phyloP scores from a whole-genome alignment of 1,140 invertebrate species.

The Trinorchestia longiramus region DNA sequence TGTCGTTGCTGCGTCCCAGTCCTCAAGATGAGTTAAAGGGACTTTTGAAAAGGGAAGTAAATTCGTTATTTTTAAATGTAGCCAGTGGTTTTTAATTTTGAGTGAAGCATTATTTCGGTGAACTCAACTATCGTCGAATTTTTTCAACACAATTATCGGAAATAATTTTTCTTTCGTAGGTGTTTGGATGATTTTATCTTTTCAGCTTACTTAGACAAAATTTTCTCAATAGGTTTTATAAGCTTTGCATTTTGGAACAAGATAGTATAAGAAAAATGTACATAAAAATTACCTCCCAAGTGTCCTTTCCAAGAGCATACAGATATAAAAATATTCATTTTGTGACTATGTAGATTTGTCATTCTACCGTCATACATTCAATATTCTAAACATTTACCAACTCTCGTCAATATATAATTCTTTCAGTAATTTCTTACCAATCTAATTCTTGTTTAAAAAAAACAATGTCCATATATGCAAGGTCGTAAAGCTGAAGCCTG shows the following conservation, averaged over 20 bases:
- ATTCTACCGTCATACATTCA: neutral
- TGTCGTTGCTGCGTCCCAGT: neutral
- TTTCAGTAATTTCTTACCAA: neutral
- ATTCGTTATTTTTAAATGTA: neutral
- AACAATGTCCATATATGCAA: neutral
- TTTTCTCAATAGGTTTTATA: neutral
- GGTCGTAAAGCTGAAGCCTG: neutral
- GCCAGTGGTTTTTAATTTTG: neutral
- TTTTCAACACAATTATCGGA: neutral
- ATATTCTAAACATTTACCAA: neutral
- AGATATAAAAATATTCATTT: neutral
- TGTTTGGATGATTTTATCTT: neutral
- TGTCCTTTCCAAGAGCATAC: neutral
- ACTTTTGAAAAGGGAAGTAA: neutral
- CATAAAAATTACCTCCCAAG: neutral
- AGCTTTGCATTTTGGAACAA: neutral
- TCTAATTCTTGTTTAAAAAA: neutral
- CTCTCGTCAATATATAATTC: neutral
- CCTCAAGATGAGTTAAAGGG: conserved; percentile 11
- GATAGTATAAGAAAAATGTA: neutral
- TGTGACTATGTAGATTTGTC: neutral
- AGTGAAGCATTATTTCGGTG: neutral
- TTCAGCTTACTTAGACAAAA: neutral
- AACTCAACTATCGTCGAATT: neutral
- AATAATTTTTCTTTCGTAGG: neutral